A percentile compares a stretch with the other conserved stretches of the same genome.
phyloP scores from a whole-genome alignment of 1,140 invertebrate genomes.

The Watersipora subatra region DNA sequence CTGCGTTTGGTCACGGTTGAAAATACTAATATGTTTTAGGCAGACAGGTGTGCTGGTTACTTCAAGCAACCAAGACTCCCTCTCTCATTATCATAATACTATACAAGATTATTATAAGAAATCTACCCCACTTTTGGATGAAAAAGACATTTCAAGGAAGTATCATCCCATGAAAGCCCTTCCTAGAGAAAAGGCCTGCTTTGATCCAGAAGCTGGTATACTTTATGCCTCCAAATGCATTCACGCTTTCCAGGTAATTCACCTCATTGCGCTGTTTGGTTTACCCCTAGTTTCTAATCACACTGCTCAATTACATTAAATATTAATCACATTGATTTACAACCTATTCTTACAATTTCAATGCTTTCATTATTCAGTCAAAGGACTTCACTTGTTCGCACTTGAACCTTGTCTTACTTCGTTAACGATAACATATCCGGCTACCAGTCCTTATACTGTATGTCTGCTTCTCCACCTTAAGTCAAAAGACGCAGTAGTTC shows the following conservation, averaged over 20 bases:
- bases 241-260: conserved; percentile 8
- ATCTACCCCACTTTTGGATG: conserved; percentile 9
- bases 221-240: conserved; percentile 27
- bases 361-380: not conserved
- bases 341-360: not conserved
- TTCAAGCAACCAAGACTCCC: conserved; percentile 3
- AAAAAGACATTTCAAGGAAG: conserved; percentile 6
- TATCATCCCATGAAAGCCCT: conserved; percentile 24
- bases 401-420: no score
- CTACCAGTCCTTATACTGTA: no score
- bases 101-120: not conserved
- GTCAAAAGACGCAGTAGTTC: not conserved
- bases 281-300: not conserved
- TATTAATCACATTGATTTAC: not conserved
- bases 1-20: not conserved
- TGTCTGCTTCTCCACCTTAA: no score
- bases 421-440: no score
- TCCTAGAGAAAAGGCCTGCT: conserved; percentile 13
- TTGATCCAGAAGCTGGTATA: conserved; percentile 26
- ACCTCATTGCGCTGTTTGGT: not conserved
- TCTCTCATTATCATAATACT: not conserved
- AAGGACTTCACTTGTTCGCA: not conserved
- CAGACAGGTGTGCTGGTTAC: conserved; percentile 18
- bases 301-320: no score
- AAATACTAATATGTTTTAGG: conserved; percentile 10